Evolutionary conservation across 2,888 invertebrate genomes (phyloP).

Genomic region (Amiota mariae): DNA sequence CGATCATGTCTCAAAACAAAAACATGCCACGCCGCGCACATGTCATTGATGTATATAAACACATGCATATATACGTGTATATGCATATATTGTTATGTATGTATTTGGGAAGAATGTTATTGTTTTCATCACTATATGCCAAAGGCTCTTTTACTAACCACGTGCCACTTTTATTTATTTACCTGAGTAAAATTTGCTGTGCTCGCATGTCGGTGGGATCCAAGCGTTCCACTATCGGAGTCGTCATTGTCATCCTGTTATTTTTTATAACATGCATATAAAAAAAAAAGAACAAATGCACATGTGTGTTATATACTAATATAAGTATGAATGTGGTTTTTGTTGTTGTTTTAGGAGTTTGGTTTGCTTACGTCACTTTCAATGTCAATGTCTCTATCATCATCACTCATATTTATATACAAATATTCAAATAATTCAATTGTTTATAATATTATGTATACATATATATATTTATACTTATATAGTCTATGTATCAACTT

Average conservation of each 20-base stretch:
- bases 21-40: too few species aligned
- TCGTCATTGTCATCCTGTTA: conserved; percentile 86
- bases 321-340: conserved; percentile 8
- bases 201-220: conserved; percentile 76
- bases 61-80: too few species aligned
- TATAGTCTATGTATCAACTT: too few species aligned
- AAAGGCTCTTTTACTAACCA: too few species aligned
- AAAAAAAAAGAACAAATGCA: background rate
- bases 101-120: too few species aligned
- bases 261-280: background rate
- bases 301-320: conserved; percentile 5
- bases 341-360: conserved; percentile 4
- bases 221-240: conserved; percentile 80
- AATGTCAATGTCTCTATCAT: conserved; percentile 95
- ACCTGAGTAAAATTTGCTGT: conserved; percentile 87
- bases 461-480: too few species aligned
- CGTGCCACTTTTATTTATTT: conserved; percentile 44
- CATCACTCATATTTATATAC: conserved; percentile 85
- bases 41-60: too few species aligned
- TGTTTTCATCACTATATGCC: too few species aligned
- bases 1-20: too few species aligned
- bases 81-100: too few species aligned
- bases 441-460: background rate
- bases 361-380: conserved; percentile 90
- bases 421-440: background rate